Conservation (phyloP, 1,140 invertebrate genomes). For the Drosophila lacertosa region DNA sequence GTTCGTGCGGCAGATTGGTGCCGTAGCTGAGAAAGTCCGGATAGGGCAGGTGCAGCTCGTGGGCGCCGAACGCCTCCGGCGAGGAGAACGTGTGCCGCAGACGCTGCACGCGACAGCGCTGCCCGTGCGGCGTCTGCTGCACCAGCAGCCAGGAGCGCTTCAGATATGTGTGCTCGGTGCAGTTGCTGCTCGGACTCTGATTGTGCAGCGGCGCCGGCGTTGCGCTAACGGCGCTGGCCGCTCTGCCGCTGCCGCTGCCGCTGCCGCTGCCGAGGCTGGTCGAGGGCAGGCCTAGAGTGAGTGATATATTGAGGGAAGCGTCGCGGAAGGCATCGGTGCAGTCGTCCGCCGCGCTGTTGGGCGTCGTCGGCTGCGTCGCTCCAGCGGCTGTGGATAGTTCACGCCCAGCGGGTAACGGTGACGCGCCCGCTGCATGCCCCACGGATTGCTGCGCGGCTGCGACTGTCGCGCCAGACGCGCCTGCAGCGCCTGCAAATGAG, state of each 20-base stretch:
- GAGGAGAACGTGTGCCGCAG: constrained; percentile 80
- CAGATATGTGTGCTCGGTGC: constrained; percentile 77
- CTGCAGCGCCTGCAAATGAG: constrained; percentile 81
- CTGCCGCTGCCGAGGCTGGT: constrained; percentile 35
- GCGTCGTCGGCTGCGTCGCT: constrained; percentile 53
- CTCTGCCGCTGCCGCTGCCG: constrained; percentile 25
- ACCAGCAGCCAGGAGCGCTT: constrained; percentile 79
- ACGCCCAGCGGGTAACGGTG: constrained; percentile 77
- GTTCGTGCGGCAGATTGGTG: constrained; percentile 75
- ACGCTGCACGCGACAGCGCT: constrained; percentile 63
- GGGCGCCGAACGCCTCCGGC: constrained; percentile 67
- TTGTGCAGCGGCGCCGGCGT: constrained; percentile 9
- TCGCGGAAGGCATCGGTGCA: constrained; percentile 63
- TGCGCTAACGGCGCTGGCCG: constrained; percentile 21
- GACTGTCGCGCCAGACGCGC: constrained; percentile 66
- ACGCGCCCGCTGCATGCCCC: constrained; percentile 71
- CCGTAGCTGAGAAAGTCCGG: constrained; percentile 74
- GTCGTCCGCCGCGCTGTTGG: constrained; percentile 64
- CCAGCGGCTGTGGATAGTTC: constrained; percentile 70
- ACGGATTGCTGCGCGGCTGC: constrained; percentile 50
- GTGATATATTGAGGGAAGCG: constrained; percentile 82
- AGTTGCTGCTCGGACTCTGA: constrained; percentile 58
- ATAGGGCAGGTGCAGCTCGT: constrained; percentile 63
- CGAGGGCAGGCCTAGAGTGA: constrained; percentile 76
- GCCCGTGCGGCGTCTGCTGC: constrained; percentile 43